Conservation (phyloP, 2,888 invertebrate genomes). For the Leptothorax acervorum region DNA sequence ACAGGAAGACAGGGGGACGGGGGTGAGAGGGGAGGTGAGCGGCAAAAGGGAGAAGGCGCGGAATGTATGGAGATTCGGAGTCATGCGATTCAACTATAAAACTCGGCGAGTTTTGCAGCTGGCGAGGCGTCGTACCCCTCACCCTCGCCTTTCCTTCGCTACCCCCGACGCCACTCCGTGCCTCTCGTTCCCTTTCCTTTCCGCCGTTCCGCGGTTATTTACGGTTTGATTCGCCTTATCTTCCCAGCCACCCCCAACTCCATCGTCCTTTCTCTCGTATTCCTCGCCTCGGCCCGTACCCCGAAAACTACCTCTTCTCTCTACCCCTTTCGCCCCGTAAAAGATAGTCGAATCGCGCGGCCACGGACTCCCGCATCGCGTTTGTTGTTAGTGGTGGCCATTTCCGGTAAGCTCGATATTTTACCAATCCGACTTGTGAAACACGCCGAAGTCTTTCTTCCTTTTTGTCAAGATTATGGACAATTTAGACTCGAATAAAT, state of each 20-base stretch:
- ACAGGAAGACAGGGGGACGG: constrained; percentile 51
- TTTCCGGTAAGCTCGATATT: constrained; percentile 72
- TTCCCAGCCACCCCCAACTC: constrained; percentile 72
- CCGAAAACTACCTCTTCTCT: constrained; percentile 77
- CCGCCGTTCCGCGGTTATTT: constrained; percentile 85
- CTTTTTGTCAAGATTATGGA: constrained; percentile 18
- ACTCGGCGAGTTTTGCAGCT: constrained; percentile 85
- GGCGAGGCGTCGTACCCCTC: constrained; percentile 81
- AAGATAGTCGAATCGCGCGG: constrained; percentile 75
- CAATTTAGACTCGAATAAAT: background rate
- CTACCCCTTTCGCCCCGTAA: constrained; percentile 60
- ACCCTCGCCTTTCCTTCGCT: constrained; percentile 70
- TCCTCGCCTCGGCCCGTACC: constrained; percentile 66
- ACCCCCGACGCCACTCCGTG: constrained; percentile 68
- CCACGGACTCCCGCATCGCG: constrained; percentile 56
- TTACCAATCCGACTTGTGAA: constrained; percentile 55
- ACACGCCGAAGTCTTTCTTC: constrained; percentile 74
- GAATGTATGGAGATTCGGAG: constrained; percentile 84
- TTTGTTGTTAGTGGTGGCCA: constrained; percentile 61
- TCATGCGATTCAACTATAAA: constrained; percentile 86
- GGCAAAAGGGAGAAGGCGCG: constrained; percentile 71
- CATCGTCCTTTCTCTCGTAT: constrained; percentile 61
- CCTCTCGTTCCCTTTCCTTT: constrained; percentile 78
- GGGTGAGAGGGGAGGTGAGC: constrained; percentile 54
- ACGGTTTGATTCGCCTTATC: constrained; percentile 86